phyloP scores from a whole-genome alignment of 2,888 invertebrate genomes.

The Platynereis dumerilii region DNA sequence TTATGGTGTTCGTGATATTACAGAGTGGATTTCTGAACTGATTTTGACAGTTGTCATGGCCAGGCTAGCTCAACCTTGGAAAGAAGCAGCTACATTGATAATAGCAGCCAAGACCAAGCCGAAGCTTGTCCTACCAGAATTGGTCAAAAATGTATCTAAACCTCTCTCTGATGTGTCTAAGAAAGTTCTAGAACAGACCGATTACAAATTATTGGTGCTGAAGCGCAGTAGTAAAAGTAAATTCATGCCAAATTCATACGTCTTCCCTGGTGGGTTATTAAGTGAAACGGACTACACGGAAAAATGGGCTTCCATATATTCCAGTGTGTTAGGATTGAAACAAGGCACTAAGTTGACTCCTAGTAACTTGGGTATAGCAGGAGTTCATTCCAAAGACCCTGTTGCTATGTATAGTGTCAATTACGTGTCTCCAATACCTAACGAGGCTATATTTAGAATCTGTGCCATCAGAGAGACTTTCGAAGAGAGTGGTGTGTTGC shows the following conservation, averaged over 20 bases:
- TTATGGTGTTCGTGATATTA: too few species aligned
- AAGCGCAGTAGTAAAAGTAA: slow-evolving; percentile 73
- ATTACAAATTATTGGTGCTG: slow-evolving; percentile 63
- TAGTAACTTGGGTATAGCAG: background rate
- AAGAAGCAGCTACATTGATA: slow-evolving; percentile 55
- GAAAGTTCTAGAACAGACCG: slow-evolving; percentile 3
- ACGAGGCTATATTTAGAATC: slow-evolving; percentile 78
- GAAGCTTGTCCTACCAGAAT: background rate
- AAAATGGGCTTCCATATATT: slow-evolving; percentile 75
- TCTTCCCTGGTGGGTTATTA: slow-evolving; percentile 87
- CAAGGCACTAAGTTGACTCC: background rate
- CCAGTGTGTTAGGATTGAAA: slow-evolving; percentile 8
- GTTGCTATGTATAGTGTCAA: background rate
- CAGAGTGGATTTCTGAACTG: too few species aligned
- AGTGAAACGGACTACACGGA: slow-evolving; percentile 73
- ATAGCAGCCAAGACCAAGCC: slow-evolving; percentile 42
- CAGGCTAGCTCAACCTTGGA: slow-evolving; percentile 39
- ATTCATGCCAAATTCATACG: slow-evolving; percentile 80
- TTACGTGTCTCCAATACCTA: slow-evolving; percentile 38
- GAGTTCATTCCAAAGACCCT: background rate
- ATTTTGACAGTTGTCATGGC: background rate
- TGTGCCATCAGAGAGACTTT: slow-evolving; percentile 88
- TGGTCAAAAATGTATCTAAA: background rate
- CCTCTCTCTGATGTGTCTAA: background rate
- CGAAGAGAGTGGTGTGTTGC: slow-evolving; percentile 81